Conservation (phyloP, 2,888 invertebrate genomes). For the Pachymerium ferrugineum region DNA sequence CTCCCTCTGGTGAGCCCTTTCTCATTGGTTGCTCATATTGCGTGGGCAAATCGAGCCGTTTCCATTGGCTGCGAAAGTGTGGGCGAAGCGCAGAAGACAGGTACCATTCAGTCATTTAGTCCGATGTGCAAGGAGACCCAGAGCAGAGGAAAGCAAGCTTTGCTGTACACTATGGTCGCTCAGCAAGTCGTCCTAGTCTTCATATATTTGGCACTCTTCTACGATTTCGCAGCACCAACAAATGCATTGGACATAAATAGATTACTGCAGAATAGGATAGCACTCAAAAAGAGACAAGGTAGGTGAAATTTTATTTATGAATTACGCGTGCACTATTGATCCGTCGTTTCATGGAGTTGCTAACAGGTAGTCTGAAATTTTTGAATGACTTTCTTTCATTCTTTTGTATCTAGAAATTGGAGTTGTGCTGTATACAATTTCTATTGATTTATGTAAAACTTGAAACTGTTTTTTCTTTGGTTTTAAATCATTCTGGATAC, state of each 20-base stretch:
- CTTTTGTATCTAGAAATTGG: background rate
- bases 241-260: conserved; percentile 31
- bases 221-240: conserved; percentile 25
- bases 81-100: conserved; percentile 9
- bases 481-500: background rate
- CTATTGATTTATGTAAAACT: too few relatives aligned
- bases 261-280: conserved; percentile 32
- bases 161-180: conserved; percentile 25
- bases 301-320: background rate
- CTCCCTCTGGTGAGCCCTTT: background rate
- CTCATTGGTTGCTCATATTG: conserved; percentile 3
- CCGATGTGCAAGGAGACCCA: conserved; percentile 14
- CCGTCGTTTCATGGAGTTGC: background rate
- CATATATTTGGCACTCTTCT: conserved; percentile 17
- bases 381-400: background rate
- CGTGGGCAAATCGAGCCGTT: background rate
- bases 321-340: background rate
- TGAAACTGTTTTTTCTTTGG: too few relatives aligned
- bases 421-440: too few relatives aligned
- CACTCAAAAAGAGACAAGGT: conserved; percentile 31
- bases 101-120: conserved; percentile 11
- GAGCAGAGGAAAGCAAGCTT: conserved; percentile 4
- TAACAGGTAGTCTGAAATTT: background rate
- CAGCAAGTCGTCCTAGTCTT: conserved; percentile 27
- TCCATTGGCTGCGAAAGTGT: background rate